These are phyloP conservation scores for Apantesis nais DNA, from an alignment of 2,888 invertebrate species.

Conservation along the genomic window DNA sequence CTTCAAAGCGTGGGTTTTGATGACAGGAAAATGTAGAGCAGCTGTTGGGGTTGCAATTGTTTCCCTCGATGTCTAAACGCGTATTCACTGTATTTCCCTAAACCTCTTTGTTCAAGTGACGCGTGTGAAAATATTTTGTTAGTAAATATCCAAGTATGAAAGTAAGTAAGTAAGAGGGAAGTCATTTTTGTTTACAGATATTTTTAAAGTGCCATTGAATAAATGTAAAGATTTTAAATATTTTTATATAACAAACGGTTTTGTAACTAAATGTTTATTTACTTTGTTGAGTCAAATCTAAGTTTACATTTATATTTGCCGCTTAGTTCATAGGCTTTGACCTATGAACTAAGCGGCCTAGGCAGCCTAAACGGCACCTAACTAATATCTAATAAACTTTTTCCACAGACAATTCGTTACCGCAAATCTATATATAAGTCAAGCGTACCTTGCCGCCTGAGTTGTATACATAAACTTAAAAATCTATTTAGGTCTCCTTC, in stretches of 20 bases:
- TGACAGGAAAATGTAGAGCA: conserved; percentile 58
- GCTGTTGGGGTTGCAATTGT: conserved; percentile 56
- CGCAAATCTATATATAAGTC: too few relatives aligned
- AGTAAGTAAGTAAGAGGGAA: too few relatives aligned
- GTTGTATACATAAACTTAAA: too few relatives aligned
- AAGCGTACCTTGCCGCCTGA: too few relatives aligned
- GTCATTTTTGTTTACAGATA: conserved; percentile 7
- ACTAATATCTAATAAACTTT: not conserved
- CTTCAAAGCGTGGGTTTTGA: conserved; percentile 65
- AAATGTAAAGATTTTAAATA: not conserved
- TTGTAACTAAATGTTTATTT: not conserved
- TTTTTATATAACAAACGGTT: not conserved
- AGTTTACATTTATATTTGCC: too few relatives aligned
- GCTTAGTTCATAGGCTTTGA: too few relatives aligned
- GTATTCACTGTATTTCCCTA: conserved; percentile 59
- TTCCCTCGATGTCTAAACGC: conserved; percentile 39
- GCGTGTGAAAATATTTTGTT: conserved; percentile 48
- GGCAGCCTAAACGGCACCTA: too few relatives aligned
- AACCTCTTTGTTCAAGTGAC: conserved; percentile 50
- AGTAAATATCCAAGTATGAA: conserved; percentile 29
- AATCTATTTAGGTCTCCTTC: too few relatives aligned
- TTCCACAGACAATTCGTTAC: too few relatives aligned
- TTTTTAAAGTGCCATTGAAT: not conserved
- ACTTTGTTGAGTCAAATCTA: not conserved
- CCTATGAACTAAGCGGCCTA: too few relatives aligned